phyloP scores from a whole-genome alignment of 2,113 vertebrate species.

The Sorex fumeus region DNA sequence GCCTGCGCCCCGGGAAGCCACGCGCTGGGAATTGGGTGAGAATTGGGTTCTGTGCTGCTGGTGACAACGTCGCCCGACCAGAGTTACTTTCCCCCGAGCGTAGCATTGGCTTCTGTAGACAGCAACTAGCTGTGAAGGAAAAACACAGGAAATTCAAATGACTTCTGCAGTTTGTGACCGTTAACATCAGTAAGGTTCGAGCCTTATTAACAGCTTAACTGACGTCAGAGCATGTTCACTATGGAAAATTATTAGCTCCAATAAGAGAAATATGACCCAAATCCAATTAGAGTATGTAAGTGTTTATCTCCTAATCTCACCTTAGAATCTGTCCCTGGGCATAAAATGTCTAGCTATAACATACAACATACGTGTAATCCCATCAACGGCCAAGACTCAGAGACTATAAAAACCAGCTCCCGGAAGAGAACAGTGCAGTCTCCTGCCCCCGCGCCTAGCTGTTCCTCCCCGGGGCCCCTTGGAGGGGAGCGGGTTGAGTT shows the following conservation, averaged over 20 bases:
- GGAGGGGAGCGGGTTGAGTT: too few species aligned
- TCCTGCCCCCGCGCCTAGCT: too few species aligned
- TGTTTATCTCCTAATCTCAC: constrained; percentile 21
- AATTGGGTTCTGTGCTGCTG: constrained; percentile 31
- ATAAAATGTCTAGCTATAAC: too few species aligned
- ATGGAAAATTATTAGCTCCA: constrained; percentile 28
- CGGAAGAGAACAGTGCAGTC: too few species aligned
- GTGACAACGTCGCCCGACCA: constrained; percentile 20
- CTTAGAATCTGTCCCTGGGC: neutral
- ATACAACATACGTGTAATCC: too few species aligned
- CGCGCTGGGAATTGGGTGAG: constrained; percentile 12
- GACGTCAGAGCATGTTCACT: constrained; percentile 30
- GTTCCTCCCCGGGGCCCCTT: too few species aligned
- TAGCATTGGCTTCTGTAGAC: neutral
- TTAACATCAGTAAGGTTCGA: constrained; percentile 17
- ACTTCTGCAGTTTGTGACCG: constrained; percentile 4
- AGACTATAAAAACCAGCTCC: too few species aligned
- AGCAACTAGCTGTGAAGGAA: neutral
- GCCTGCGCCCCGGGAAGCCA: neutral
- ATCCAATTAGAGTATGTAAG: neutral
- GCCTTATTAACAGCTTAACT: constrained; percentile 42
- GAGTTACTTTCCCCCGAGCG: constrained; percentile 12
- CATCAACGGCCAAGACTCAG: too few species aligned
- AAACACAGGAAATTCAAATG: constrained; percentile 43
- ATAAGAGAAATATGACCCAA: constrained; percentile 33